Evolutionary conservation across 1,140 invertebrate species (phyloP), one percentile per base, ranked within the genome.

Genomic region (Dryas iulia): DNA sequence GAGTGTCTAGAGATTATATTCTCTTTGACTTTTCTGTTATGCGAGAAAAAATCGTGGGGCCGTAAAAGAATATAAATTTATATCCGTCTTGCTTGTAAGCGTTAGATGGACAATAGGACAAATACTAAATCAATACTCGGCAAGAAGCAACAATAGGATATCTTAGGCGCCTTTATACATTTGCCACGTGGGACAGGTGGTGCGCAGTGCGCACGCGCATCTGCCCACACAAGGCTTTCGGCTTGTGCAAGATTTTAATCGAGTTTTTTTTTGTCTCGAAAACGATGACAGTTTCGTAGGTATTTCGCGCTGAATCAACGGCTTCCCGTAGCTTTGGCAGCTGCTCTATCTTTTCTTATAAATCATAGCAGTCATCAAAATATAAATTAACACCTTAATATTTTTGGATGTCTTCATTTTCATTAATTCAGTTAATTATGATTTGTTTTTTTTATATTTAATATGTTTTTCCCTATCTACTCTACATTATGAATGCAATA

Each of bases 171-270:
- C 74, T 80, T 86, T 87, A 81, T 84, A 62, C 73, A 79, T 81
- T 81, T 70, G 77, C 85, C 88, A 90, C 88, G 88, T 90, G 88
- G 81, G 84, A 69, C 88, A 89, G 88, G 86, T 89, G 87, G 72
- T 72, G 78, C 74, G 86, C 87, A 89, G 71, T 72, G 78, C 76
- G 86, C 87, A 89, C 88, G 85, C 85, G 88, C 86, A 90, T 72
- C 88, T 89, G 88, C 78, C 71, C 59, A 54, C 69, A 77, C 71
- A 77, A 82, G 81, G 81, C 68, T 72, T 73, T 70, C 79, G 77
- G 81, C 84, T 90, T 90, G 86, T 79, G 80, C 80, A 90, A 90
- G 86, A 89, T 90, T 86, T 47, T 87, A 87, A 87, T 87, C 81
- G 81, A 69, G 35, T 75, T 77, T 84, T 85, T 84, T 85, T 84